These are phyloP conservation scores for Steinernema hermaphroditum DNA, from an alignment of 2,888 invertebrate genomes.

Conservation along the genomic window DNA sequence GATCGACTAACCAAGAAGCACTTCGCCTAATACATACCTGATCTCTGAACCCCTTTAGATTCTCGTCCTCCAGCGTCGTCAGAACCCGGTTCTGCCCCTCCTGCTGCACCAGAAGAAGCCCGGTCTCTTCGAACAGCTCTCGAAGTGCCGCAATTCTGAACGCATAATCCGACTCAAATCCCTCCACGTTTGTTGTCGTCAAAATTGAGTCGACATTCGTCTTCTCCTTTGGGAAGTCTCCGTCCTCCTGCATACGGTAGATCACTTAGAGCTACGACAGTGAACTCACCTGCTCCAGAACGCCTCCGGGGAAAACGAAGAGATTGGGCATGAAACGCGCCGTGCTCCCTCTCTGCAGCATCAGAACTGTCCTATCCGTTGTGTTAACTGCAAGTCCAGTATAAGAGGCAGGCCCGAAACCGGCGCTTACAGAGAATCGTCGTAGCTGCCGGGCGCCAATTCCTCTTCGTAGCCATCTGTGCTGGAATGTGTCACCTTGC, in stretches of 20 bases:
- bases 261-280: not conserved
- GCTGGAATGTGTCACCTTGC: too few relatives aligned
- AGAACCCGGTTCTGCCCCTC: conserved; percentile 35
- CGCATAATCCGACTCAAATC: conserved; percentile 39
- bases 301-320: conserved; percentile 88
- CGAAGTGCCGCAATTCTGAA: conserved; percentile 45
- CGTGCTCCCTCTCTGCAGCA: conserved; percentile 73
- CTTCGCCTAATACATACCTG: conserved; percentile 39
- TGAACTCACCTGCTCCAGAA: too few relatives aligned
- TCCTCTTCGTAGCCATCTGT: not conserved
- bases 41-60: conserved; percentile 44
- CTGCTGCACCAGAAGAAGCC: conserved; percentile 49
- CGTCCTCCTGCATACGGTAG: conserved; percentile 47
- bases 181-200: conserved; percentile 18
- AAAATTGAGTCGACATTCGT: conserved; percentile 39
- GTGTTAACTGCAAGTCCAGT: conserved; percentile 43
- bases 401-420: too few relatives aligned
- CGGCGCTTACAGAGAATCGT: conserved; percentile 12
- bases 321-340: conserved; percentile 79
- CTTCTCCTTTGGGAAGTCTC: conserved; percentile 42
- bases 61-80: conserved; percentile 38
- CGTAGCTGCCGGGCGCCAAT: not conserved
- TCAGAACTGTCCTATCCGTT: conserved; percentile 65
- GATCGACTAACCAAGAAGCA: not conserved
- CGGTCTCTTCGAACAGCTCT: conserved; percentile 64